Evolutionary conservation across 2,888 invertebrate species (phyloP), one percentile per base, ranked within the genome.

Genomic region (Anoplius nigerrimus): DNA sequence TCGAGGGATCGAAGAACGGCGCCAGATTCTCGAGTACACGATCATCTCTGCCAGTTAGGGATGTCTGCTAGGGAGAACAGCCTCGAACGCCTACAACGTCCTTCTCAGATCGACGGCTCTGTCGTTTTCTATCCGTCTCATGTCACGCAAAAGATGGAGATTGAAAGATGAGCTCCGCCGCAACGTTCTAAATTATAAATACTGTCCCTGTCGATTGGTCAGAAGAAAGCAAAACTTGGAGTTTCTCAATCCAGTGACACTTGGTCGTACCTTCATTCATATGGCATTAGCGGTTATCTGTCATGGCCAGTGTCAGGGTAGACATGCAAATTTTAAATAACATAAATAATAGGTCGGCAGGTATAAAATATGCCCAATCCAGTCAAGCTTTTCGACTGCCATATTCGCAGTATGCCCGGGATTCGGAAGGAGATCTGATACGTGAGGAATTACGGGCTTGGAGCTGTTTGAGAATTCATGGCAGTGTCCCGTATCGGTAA

Each of bases 391-490:
- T 60, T 48, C 63, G 24, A 2, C n/a, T 20, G 45, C n/a, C 34
- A 53, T 57, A 61, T 24, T 45, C 51, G 62, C 56, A 46, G 69
- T 52, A 58, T 43, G 34, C 45, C 57, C 53, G 48, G 27, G 45
- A 66, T 72, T 69, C 70, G 61, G 59, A 54, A 24, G 21, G 48
- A 20, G 60, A 58, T 42, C 61, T 51, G 51, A 57, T 54, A 69
- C 59, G 66, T 56, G 66, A 71, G 65, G 65, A 71, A 72, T 72
- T 71, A 71, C 67, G 71, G 16, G 55, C 24, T 60, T 46, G 45
- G 18, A 51, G 46, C 76, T 70, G 55, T 61, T 75, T 75, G 61
- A 63, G 69, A 70, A 75, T 76, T 75, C 72, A 72, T 70, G 59
- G 52, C 55, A 51, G 51, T 67, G 67, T 69, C 67, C 53, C 75